Percentiles rank a stretch among this genome's conserved stretches.
phyloP scores from a whole-genome alignment of 1,140 invertebrate species.

The Drosophila ficusphila region DNA sequence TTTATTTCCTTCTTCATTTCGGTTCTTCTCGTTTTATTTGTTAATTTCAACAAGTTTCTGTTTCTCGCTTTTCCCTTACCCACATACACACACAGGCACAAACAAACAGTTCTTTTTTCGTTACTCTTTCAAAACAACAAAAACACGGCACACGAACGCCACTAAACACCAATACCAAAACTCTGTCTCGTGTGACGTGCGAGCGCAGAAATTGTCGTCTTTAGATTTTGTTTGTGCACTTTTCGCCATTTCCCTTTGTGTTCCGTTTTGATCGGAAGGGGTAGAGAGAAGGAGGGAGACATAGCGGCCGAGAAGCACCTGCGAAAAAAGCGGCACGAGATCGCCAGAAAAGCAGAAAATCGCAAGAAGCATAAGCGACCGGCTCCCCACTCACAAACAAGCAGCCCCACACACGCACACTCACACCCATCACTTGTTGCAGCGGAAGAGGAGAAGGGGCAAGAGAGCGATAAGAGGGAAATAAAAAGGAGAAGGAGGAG shows the following conservation, averaged over 20 bases:
- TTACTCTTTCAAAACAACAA: conserved; percentile 66
- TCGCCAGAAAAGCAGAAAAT: conserved; percentile 48
- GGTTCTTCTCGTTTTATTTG: conserved; percentile 59
- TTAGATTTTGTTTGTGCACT: conserved; percentile 52
- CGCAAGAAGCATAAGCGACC: conserved; percentile 37
- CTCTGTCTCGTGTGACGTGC: conserved; percentile 39
- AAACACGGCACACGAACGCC: conserved; percentile 43
- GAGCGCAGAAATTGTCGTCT: conserved; percentile 50
- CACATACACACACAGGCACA: conserved; percentile 16
- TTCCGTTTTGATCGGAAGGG: conserved; percentile 12
- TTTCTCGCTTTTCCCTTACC: conserved; percentile 35
- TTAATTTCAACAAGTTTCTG: conserved; percentile 75
- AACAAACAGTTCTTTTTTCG: conserved; percentile 72
- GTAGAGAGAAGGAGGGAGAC: background rate
- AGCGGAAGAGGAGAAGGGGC: conserved; percentile 41
- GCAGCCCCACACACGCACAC: conserved; percentile 15
- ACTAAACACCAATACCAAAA: conserved; percentile 24
- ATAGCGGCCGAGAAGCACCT: conserved; percentile 40
- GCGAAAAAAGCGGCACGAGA: conserved; percentile 52
- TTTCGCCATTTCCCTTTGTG: conserved; percentile 45
- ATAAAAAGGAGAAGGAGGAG: conserved; percentile 4
- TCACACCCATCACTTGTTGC: conserved; percentile 63
- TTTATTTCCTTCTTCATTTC: conserved; percentile 80
- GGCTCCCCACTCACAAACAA: conserved; percentile 42
- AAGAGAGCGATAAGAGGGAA: background rate